Evolutionary conservation across 2,113 vertebrate species (phyloP).

Genomic region (Rhineura floridana): DNA sequence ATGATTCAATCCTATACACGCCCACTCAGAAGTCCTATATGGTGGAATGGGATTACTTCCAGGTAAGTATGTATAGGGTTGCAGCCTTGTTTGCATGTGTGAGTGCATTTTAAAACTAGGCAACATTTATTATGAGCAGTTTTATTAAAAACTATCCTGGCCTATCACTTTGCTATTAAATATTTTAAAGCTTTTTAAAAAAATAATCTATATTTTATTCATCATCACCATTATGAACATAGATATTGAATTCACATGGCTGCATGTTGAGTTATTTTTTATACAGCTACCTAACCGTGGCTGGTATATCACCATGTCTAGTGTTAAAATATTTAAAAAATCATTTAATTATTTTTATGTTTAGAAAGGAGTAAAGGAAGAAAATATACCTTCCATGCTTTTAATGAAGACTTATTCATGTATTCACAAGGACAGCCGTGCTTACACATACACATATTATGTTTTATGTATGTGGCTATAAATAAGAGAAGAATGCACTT

Average conservation of each 20-base stretch:
- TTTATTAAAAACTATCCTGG: constrained; percentile 11
- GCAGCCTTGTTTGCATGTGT: not conserved
- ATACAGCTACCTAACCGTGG: not conserved
- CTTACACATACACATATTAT: constrained; percentile 9
- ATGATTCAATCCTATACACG: not conserved
- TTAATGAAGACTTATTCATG: constrained; percentile 17
- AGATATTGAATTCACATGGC: not conserved
- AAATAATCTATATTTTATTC: constrained; percentile 26
- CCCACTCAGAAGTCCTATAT: not conserved
- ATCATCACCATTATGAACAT: not conserved
- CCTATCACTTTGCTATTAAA: constrained; percentile 5
- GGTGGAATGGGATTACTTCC: not conserved
- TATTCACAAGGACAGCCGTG: not conserved
- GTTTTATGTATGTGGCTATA: not conserved
- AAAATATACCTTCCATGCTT: constrained; percentile 1
- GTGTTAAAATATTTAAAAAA: constrained; percentile 31
- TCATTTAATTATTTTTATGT: constrained; percentile 12
- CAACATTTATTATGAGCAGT: not conserved
- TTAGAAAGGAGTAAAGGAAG: not conserved
- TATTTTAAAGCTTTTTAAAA: not conserved
- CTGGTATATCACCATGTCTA: not conserved
- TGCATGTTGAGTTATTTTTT: not conserved
- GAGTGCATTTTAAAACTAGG: not conserved
- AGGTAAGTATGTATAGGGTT: not conserved
- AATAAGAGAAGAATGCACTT: not conserved